Conservation (phyloP, 2,113 vertebrate genomes). For the Perccottus glenii region DNA sequence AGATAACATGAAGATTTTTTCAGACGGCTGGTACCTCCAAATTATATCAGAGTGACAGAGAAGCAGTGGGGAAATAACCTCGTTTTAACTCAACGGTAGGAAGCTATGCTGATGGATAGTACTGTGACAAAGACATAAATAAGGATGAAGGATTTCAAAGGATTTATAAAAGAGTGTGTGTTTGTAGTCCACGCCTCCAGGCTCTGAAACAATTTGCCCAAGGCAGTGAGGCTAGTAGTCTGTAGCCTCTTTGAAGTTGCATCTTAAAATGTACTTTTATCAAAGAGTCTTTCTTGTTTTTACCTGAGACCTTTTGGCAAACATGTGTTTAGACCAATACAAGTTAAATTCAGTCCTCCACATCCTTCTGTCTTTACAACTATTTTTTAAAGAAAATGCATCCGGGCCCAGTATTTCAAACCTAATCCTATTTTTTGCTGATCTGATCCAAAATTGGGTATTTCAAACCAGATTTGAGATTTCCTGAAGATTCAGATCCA, state of each 20-base stretch:
- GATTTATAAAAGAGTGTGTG: conserved; percentile 9
- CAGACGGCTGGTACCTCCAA: background rate
- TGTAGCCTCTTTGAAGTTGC: background rate
- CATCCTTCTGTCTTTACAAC: background rate
- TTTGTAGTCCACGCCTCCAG: conserved; percentile 9
- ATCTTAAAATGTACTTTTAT: background rate
- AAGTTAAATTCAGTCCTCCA: background rate
- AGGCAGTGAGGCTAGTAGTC: conserved; percentile 1
- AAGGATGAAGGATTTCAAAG: conserved; percentile 3
- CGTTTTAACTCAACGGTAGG: background rate
- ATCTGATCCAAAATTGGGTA: too few relatives aligned
- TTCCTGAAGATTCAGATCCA: too few relatives aligned
- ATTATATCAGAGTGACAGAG: background rate
- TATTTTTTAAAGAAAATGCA: too few relatives aligned
- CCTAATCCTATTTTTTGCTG: too few relatives aligned
- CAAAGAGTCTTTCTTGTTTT: background rate
- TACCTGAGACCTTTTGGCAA: background rate
- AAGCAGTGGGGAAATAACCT: background rate
- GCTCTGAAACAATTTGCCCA: conserved; percentile 1
- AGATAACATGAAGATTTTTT: too few relatives aligned
- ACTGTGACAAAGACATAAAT: conserved; percentile 6
- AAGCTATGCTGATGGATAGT: background rate
- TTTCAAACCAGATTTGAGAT: too few relatives aligned
- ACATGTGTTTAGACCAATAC: background rate
- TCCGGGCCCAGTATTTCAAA: too few relatives aligned